Percentiles rank a stretch among this genome's conserved stretches.
Conservation (phyloP, 2,113 vertebrate genomes). For the Atractosteus spatula region DNA sequence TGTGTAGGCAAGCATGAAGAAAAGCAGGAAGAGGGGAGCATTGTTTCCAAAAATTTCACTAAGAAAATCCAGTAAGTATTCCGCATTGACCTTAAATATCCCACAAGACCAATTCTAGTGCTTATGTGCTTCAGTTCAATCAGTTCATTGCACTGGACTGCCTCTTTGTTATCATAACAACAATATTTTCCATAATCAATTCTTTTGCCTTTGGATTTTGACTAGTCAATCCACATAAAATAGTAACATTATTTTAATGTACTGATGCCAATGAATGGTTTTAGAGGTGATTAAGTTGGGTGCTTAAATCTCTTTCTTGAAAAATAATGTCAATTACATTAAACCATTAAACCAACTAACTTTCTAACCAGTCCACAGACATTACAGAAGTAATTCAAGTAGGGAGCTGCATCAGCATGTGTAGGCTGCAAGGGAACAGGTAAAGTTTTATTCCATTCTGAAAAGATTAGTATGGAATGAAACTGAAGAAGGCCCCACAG, state of each 20-base stretch:
- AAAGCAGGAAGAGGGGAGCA: constrained; percentile 92
- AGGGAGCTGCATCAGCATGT: too few species aligned
- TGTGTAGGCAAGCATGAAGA: constrained; percentile 90
- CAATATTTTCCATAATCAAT: too few species aligned
- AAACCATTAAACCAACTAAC: background rate
- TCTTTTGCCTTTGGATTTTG: too few species aligned
- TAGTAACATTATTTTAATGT: too few species aligned
- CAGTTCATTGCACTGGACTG: too few species aligned
- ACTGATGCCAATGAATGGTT: too few species aligned
- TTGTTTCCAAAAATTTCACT: constrained; percentile 98
- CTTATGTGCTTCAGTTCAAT: background rate
- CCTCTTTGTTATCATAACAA: too few species aligned
- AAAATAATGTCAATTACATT: background rate
- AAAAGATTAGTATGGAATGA: constrained; percentile 35
- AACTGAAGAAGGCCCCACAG: too few species aligned
- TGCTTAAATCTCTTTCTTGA: background rate
- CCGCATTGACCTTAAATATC: background rate
- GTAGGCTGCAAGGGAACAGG: too few species aligned
- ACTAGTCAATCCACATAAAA: too few species aligned
- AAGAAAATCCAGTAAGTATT: constrained; percentile 97
- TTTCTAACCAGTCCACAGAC: background rate
- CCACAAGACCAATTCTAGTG: background rate
- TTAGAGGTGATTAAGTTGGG: too few species aligned
- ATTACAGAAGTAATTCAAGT: constrained; percentile 8
- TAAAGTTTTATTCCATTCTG: background rate